phyloP scores from a whole-genome alignment of 1,140 invertebrate species.

The Magallana gigas region DNA sequence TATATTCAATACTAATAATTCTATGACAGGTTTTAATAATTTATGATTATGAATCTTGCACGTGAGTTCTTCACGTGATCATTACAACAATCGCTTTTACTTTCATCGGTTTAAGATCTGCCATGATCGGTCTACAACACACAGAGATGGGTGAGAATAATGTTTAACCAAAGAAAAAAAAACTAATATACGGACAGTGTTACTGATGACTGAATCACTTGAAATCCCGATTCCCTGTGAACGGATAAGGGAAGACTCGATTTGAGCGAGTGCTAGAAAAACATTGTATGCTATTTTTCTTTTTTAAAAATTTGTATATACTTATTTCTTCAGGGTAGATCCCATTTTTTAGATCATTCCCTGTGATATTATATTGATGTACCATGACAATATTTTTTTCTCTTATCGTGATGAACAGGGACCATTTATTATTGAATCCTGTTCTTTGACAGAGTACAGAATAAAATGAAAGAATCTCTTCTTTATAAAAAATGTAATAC shows the following conservation, averaged over 20 bases:
- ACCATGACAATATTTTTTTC: not conserved
- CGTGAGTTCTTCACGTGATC: not conserved
- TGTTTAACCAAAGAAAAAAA: slow-evolving; percentile 10
- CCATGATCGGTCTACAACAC: not conserved
- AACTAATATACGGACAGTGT: not conserved
- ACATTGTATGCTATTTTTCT: slow-evolving; percentile 10
- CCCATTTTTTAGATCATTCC: not conserved
- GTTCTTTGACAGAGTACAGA: not conserved
- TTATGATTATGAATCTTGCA: not conserved
- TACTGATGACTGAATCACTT: not conserved
- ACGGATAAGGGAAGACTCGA: not conserved
- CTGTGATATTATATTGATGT: slow-evolving; percentile 19
- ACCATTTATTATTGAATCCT: not conserved
- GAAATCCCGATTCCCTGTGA: slow-evolving; percentile 25
- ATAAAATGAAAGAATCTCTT: slow-evolving; percentile 11
- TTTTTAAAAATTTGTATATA: slow-evolving; percentile 22
- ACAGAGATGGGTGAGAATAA: not conserved
- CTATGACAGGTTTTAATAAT: not conserved
- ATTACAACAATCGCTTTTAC: not conserved
- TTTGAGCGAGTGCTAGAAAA: slow-evolving; percentile 13
- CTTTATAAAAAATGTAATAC: not conserved
- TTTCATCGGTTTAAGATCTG: no score
- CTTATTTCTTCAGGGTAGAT: slow-evolving; percentile 13
- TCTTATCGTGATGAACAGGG: not conserved
- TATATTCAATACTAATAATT: not conserved